Conservation (phyloP, 1,140 invertebrate species). For the Dryas iulia region DNA sequence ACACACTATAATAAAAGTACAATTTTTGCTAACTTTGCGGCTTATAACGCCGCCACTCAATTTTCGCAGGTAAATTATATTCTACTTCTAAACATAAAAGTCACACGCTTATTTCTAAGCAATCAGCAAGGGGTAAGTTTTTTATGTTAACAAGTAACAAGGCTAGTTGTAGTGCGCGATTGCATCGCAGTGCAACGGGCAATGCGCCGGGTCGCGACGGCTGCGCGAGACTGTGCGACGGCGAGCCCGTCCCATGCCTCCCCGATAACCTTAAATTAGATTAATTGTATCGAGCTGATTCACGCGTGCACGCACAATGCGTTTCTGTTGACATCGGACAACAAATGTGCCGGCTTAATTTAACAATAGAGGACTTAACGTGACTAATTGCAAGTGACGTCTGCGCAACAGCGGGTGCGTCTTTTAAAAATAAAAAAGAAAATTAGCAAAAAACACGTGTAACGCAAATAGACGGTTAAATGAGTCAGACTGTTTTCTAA, state of each 20-base stretch:
- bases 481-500: conserved; percentile 12
- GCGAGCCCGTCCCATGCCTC: conserved; percentile 60
- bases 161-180: conserved; percentile 12
- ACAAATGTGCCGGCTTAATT: conserved; percentile 59
- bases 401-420: conserved; percentile 1
- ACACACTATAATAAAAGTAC: background rate
- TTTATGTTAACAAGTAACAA: background rate
- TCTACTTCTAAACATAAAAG: background rate
- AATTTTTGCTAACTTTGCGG: background rate
- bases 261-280: conserved; percentile 78
- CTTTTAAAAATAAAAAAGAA: conserved; percentile 5
- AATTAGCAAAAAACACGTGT: conserved; percentile 1
- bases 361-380: conserved; percentile 50
- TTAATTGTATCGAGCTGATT: conserved; percentile 78
- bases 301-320: conserved; percentile 61
- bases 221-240: conserved; percentile 75
- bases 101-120: background rate
- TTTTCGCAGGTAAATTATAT: background rate
- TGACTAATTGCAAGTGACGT: conserved; percentile 20
- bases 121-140: background rate
- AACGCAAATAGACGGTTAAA: conserved; percentile 10
- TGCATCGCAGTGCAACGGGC: conserved; percentile 50
- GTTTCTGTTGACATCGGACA: conserved; percentile 67
- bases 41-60: background rate
- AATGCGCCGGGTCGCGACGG: conserved; percentile 51